Evolutionary conservation across 2,797 vertebrate species (phyloP), one percentile per base, ranked within the genome.

Genomic region (Carapus acus): DNA sequence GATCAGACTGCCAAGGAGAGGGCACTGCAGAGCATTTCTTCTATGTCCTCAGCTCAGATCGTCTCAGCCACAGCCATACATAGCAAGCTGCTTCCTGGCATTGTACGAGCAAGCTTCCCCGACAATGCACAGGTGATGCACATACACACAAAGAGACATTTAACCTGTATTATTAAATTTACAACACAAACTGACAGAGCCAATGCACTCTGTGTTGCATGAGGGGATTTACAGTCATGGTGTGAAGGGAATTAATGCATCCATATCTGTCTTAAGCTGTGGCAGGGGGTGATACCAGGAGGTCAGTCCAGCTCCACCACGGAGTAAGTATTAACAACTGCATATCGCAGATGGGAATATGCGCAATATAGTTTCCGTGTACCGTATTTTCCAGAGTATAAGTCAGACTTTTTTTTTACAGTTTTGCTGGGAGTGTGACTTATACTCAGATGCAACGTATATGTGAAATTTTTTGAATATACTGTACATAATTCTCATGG

Each of bases 31-130:
- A 95, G 96, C 88, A 97, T 99, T 91, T 94, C 95, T 18, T 92
- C 93, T 84, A 97, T 99, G 94, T 98, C 96, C 45, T 97, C 96
- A 13, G 94, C 96, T 66, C 96, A 99, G 88, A 99, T 99, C 47
- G 94, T 99, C 76, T 97, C 96, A 0, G 94, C 96, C 76, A 96
- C 96, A 7, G 92, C 94, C 80, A 95, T 99, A 77, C 96, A 99
- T 90, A 98, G 91, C 90, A 98, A 98, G 79, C 89, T 99, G 79
- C 90, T 99, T 78, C 93, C 93, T 16, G 95, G 93, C 54, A 91
- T 97, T 47, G 92, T 96, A 24, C 91, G 93, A 60, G 89, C 92
- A 58, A 87, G 90, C 71, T 95, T 97, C 83, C 90, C 94, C 4
- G 89, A 91, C 71, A 91, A 92, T 2, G 87, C 93, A 29, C 93